Base-by-base conservation (phyloP, 2,888 invertebrate species). In the Gastrophysa polygoni region DNA sequence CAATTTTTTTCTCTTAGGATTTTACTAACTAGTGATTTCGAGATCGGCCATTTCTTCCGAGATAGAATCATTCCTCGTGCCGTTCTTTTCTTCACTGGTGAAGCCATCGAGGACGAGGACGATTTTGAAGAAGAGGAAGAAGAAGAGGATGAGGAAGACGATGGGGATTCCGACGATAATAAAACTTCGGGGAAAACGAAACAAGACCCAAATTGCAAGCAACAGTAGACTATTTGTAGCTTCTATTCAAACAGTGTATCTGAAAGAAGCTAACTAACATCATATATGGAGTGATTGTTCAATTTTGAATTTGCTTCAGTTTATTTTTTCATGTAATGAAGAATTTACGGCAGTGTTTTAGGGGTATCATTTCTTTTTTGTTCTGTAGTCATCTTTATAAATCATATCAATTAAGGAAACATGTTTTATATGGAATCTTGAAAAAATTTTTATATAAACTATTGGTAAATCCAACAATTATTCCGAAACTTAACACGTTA, bases 41-140 rank as follows among this genome's bases (percentile, higher is more conserved):
- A 99, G 86, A 93, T 99, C 80, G 99, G 99, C 2, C 98, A 99
- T 84, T 96, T 96, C 65, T 91, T 99, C 79, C 90, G 97, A 73
- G 98, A 99, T 82, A 89, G 97, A 70, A 91, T 99, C 70, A 92
- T 99, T 67, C 97, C 98, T n/a, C 90, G 95, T 79, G 98, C 98
- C 61, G 94, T 98, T 57, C 88, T 99, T 51, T 97, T 95, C 79
- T 99, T 91, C 83, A 99, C 98, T 64, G 99, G 99, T 77, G 92
- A 92, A 81, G 88, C 87, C 49, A 85, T 91, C 52, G 92, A 92
- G 75, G 92, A 92, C 61, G 92, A 92, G 59, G 91, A 90, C 54
- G 77, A 76, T 28, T 86, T 91, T 58, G 91, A 91, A 54, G 91
- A 91, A 75, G 92, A 92, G 58, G 92, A 92, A 61, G 91, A 90